Evolutionary conservation across 2,113 vertebrate species (phyloP), one percentile per base, ranked within the genome.

Genomic region (Ornithorhynchus anatinus): DNA sequence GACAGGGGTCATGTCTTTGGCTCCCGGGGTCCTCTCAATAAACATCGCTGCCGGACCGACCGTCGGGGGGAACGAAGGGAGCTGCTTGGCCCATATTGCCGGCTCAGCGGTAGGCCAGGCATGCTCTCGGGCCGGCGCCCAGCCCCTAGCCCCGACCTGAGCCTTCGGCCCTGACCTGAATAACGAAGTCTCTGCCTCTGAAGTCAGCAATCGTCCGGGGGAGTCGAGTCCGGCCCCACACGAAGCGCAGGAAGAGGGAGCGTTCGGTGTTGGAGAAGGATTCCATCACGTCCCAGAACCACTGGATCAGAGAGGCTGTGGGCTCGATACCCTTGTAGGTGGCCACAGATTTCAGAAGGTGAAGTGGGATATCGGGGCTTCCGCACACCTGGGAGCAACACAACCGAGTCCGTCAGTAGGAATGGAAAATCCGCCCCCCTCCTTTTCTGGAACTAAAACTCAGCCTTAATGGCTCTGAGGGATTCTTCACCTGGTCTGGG

Each of bases 241-340:
- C 98, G 7, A 99, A 99, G 56, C 97, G 92, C 45, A 99, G 94
- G 86, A 99, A 99, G 8, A 99, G 95, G 4, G 97, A 99, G 22
- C 97, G 92, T 80, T 99, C 98, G 0, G 97, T 99, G 79, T 97
- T 99, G 79, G 97, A 99, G 87, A 99, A 99, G 25, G 97, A 97
- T 80, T 99, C 97, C 98, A 99, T 99, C 80, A 99, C 98, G 5
- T 99, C 98, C 98, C 98, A 99, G 90, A 99, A 99, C 97, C 98
- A 95, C 89, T 99, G 97, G 61, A 97, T 95, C 70, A 99, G 91
- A 5, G 97, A 91, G 1, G 97, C 92, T 0, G 95, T 96, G 0
- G 97, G 97, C 69, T 99, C 98, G 6, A 98, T 92, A 2, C 97
- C 98, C 81, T 99, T 99, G 4, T 99, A 99, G 0, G 97, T 99